These are phyloP conservation scores for Rotaria sp. DNA, from an alignment of 2,888 invertebrate species.

Conservation along the genomic window DNA sequence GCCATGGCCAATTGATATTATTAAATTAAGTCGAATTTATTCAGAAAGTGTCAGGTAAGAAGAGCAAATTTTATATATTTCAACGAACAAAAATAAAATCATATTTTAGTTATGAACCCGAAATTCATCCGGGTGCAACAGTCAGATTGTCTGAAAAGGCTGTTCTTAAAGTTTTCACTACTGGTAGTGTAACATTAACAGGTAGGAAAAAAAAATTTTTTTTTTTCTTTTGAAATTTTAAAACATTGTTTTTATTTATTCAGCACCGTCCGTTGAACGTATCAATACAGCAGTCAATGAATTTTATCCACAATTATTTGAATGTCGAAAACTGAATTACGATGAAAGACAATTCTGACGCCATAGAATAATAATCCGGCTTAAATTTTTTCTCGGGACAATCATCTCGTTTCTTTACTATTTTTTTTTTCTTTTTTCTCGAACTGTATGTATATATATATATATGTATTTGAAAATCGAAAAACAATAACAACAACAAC, in stretches of 20 bases:
- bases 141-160: conserved; percentile 72
- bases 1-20: conserved; percentile 91
- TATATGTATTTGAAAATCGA: not conserved
- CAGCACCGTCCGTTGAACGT: not conserved
- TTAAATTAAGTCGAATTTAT: conserved; percentile 65
- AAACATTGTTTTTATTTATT: not conserved
- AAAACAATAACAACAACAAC: not conserved
- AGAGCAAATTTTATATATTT: not conserved
- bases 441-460: not conserved
- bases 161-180: conserved; percentile 91
- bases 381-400: not conserved
- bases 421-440: not conserved
- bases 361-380: not conserved
- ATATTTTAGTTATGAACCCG: conserved; percentile 72
- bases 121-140: conserved; percentile 90
- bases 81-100: too few relatives aligned
- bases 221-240: not conserved
- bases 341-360: not conserved
- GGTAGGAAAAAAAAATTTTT: conserved; percentile 42
- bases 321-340: not conserved
- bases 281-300: not conserved
- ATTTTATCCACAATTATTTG: conserved; percentile 18
- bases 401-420: conserved; percentile 2
- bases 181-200: conserved; percentile 90
- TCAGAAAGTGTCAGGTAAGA: conserved; percentile 57